Evolutionary conservation across 1,140 invertebrate genomes (phyloP), one percentile per base, ranked within the genome.

Genomic region (Gryllus bimaculatus): DNA sequence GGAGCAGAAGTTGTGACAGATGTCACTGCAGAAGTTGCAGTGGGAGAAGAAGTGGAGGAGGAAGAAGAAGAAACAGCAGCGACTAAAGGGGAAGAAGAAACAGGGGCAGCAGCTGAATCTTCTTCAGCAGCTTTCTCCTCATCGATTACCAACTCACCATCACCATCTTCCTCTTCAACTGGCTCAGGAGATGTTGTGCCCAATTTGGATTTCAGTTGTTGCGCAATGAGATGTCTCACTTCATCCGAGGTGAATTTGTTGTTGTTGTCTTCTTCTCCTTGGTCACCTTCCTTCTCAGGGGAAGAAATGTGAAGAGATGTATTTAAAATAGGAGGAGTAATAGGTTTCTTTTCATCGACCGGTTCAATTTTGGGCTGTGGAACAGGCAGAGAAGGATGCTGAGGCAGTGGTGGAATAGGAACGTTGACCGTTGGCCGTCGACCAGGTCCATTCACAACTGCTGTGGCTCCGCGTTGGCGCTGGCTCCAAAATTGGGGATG

Each of bases 401-500:
- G 18, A 18, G 54, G 54, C 18, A 13, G 54, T 10, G 54, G 54
- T 13, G 54, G 54, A 10, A 66, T 66, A 18, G 54, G 54, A 10
- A 66, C 54, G 54, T 66, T 66, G 10, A 66, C 54, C 1, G 54
- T 66, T 10, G 54, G 10, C 18, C 54, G 10, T 1, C 54, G 54
- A 66, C 54, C 18, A 13, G 54, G 54, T 10, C 54, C 54, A 18
- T 66, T 66, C 54, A 66, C 18, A 18, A 66, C 54, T 10, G 54
- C 10, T 10, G 54, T 18, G 10, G 54, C 18, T 66, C 84, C 85
- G 80, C 91, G 87, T 81, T 93, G 92, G 75, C 93, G 86, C 79
- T 94, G 92, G 76, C 91, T 93, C 93, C 95, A 96, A 81, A 90
- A 91, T 77, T 95, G 93, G 0, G 95, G 95, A 87, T 97, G 96